A percentile compares a stretch with the other conserved stretches of the same genome.
Evolutionary conservation across 2,888 invertebrate species (phyloP).

Genomic region (Drepanosiphum platanoidis): DNA sequence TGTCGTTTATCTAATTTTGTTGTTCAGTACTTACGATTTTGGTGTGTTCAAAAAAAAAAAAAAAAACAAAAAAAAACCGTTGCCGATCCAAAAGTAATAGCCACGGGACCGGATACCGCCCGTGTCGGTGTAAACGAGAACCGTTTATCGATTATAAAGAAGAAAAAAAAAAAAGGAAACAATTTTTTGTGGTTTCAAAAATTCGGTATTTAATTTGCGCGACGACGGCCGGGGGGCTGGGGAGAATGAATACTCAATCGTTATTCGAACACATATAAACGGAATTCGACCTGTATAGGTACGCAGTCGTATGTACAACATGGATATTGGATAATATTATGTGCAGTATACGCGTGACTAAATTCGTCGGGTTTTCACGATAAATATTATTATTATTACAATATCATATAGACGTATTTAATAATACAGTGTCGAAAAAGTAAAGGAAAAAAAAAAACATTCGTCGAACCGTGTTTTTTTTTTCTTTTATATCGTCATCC

Average conservation of each 20-base stretch:
- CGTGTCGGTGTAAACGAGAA: background rate
- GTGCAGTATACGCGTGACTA: background rate
- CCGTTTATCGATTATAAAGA: background rate
- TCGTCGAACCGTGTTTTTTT: background rate
- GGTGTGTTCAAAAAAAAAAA: background rate
- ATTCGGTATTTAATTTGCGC: background rate
- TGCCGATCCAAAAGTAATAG: background rate
- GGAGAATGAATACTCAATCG: background rate
- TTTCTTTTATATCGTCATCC: too few relatives aligned
- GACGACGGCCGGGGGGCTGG: background rate
- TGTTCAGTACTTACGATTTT: background rate
- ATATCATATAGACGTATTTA: background rate
- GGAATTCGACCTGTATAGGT: background rate
- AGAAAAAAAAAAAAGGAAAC: too few relatives aligned
- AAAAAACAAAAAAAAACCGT: background rate
- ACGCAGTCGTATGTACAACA: background rate
- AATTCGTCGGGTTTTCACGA: background rate
- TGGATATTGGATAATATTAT: background rate
- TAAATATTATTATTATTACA: constrained; percentile 10
- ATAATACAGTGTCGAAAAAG: background rate
- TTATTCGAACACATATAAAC: background rate
- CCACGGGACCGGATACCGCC: background rate
- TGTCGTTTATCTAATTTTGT: background rate
- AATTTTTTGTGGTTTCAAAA: too few relatives aligned
- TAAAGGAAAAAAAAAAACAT: background rate